Evolutionary conservation across 2,797 vertebrate genomes (phyloP).

Genomic region (Etheostoma perlongum): DNA sequence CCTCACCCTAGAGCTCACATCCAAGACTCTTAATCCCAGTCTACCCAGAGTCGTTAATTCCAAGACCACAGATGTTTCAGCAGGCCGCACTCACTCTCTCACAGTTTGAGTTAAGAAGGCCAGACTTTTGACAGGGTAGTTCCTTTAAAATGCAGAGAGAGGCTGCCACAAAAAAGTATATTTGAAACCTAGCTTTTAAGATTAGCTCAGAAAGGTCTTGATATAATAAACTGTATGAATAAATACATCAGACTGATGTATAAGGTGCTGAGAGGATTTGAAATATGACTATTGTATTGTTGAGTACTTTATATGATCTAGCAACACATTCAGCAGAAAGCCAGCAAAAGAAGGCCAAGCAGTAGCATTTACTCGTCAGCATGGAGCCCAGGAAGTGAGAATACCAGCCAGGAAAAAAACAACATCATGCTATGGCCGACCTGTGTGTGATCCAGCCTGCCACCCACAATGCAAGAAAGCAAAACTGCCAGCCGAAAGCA

Average conservation of each 20-base stretch:
- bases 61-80: constrained; percentile 74
- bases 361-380: constrained; percentile 19
- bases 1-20: constrained; percentile 47
- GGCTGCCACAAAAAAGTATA: constrained; percentile 46
- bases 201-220: constrained; percentile 23
- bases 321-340: constrained; percentile 11
- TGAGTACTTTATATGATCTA: constrained; percentile 4
- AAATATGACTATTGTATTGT: constrained; percentile 11
- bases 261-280: constrained; percentile 19
- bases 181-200: constrained; percentile 40
- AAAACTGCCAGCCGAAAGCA: constrained; percentile 27
- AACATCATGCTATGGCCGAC: constrained; percentile 16
- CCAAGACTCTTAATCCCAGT: constrained; percentile 63
- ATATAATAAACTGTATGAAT: constrained; percentile 21
- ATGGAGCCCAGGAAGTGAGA: constrained; percentile 28
- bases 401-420: constrained; percentile 34
- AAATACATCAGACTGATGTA: constrained; percentile 24
- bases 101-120: constrained; percentile 57
- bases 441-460: constrained; percentile 45
- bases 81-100: constrained; percentile 52
- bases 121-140: constrained; percentile 50
- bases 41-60: constrained; percentile 66
- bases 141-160: constrained; percentile 50
- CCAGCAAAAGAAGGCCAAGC: constrained; percentile 12
- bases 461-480: constrained; percentile 60